A percentile compares a stretch with the other conserved stretches of the same genome.
Evolutionary conservation across 2,888 invertebrate species (phyloP).

Genomic region (Dermolepida albohirtum): DNA sequence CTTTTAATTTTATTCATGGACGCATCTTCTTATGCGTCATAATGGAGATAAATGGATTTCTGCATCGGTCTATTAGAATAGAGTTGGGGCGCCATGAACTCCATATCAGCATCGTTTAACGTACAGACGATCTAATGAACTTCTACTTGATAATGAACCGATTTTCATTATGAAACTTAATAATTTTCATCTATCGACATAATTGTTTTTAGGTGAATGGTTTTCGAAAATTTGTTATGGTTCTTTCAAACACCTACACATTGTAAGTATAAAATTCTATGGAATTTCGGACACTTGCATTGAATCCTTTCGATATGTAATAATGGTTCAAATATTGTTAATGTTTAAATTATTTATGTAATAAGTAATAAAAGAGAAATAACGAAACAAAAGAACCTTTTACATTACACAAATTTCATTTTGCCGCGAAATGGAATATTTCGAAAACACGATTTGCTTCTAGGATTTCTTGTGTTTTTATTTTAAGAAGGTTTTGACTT

Average conservation of each 20-base stretch:
- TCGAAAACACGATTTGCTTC: no score
- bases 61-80: constrained; percentile 21
- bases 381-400: no score
- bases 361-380: no score
- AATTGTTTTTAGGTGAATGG: constrained; percentile 18
- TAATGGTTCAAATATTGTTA: no score
- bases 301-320: no score
- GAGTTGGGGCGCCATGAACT: constrained; percentile 28
- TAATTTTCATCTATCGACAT: constrained; percentile 27
- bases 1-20: constrained; percentile 34
- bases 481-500: background rate
- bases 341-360: no score
- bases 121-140: constrained; percentile 29
- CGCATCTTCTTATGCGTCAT: constrained; percentile 19
- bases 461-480: background rate
- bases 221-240: background rate
- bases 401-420: no score
- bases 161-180: constrained; percentile 28
- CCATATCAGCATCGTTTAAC: constrained; percentile 25
- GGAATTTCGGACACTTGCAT: no score
- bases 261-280: no score
- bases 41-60: constrained; percentile 37
- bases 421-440: no score
- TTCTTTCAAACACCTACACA: background rate
- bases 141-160: constrained; percentile 32